Evolutionary conservation across 2,113 vertebrate species (phyloP).

Genomic region (Daubentonia madagascariensis): DNA sequence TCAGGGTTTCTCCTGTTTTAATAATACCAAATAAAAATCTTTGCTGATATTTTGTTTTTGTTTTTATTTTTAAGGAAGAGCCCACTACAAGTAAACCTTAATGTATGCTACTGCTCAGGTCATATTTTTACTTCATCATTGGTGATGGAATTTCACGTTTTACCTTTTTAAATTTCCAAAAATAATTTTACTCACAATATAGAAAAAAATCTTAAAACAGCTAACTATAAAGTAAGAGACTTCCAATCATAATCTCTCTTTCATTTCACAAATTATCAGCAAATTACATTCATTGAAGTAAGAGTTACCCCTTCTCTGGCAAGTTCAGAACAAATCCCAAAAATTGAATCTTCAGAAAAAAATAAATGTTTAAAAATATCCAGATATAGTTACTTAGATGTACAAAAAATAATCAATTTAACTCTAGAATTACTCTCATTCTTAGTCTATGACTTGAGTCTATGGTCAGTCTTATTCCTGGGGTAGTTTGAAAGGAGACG

Average conservation of each 20-base stretch:
- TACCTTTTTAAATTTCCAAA: neutral
- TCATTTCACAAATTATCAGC: neutral
- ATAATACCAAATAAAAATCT: conserved; percentile 29
- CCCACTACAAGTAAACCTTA: neutral
- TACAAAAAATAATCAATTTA: neutral
- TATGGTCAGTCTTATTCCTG: neutral
- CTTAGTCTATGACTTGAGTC: neutral
- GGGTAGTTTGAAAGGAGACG: neutral
- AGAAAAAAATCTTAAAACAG: neutral
- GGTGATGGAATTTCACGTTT: neutral
- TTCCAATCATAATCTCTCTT: neutral
- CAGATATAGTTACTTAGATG: neutral
- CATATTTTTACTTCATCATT: neutral
- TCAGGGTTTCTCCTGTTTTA: conserved; percentile 12
- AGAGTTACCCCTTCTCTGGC: neutral
- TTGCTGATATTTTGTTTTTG: neutral
- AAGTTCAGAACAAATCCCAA: neutral
- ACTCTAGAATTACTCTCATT: neutral
- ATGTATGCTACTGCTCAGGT: neutral
- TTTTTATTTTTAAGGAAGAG: neutral
- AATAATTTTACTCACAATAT: neutral
- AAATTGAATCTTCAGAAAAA: neutral
- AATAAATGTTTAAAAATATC: neutral
- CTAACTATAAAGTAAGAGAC: neutral
- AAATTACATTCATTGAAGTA: neutral